Conservation (phyloP, 2,797 vertebrate species). For the Eremophila alpestris region DNA sequence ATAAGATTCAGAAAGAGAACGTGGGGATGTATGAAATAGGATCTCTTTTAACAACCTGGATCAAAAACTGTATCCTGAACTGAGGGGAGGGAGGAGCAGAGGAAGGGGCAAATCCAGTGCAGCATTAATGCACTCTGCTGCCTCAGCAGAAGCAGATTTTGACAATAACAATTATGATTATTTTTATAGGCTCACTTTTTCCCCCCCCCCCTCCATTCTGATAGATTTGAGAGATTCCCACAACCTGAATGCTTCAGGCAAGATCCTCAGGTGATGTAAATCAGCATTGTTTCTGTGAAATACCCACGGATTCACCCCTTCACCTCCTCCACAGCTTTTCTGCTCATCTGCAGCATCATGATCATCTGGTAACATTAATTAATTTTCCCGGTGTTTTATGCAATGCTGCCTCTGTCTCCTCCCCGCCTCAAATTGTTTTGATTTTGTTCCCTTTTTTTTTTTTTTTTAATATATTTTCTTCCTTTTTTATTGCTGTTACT, state of each 20-base stretch:
- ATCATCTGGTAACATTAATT: neutral
- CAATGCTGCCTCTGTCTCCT: neutral
- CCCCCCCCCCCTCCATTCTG: neutral
- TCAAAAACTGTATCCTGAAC: slow-evolving; percentile 46
- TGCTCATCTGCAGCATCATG: neutral
- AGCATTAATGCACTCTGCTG: neutral
- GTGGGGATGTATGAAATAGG: slow-evolving; percentile 49
- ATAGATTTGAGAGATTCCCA: slow-evolving; percentile 34
- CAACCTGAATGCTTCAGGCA: neutral
- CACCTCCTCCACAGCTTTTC: neutral
- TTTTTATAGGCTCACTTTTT: neutral
- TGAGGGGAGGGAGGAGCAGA: neutral
- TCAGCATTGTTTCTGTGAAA: neutral
- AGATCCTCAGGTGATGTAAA: slow-evolving; percentile 8
- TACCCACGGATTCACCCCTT: neutral
- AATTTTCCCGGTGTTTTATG: neutral
- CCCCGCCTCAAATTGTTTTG: slow-evolving; percentile 19
- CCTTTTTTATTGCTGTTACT: neutral
- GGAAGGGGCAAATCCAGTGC: slow-evolving; percentile 22
- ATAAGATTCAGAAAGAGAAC: slow-evolving; percentile 51
- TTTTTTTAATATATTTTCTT: too few species aligned
- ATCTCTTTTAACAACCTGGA: slow-evolving; percentile 60
- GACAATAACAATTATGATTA: neutral
- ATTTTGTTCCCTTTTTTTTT: slow-evolving; percentile 14
- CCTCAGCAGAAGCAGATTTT: slow-evolving; percentile 5